Base-by-base conservation (phyloP, 1,140 invertebrate species). In the Conus betulinus region DNA sequence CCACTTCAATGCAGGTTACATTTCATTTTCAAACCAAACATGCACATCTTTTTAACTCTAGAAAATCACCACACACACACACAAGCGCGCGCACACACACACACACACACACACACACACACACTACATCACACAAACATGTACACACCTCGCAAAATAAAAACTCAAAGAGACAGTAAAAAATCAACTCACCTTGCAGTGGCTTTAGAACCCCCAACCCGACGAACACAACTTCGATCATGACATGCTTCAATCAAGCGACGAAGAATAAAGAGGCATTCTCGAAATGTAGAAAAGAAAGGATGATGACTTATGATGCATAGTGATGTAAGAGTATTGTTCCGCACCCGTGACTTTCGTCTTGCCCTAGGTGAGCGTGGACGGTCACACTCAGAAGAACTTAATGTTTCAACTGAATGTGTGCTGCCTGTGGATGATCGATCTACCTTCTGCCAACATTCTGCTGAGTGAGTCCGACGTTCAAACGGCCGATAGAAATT, bases 281-380 rank as follows among this genome's bases (percentile, higher is more conserved):
- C 98, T 88, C 99, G 97, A 96, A 99, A 99, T 93, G 97, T 98
- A 78, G 98, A 98, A 95, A 99, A 99, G 95, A 99, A 99, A 67
- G 99, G 99, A 96, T 99, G 99, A 96, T 99, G 99, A 90, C 98
- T 99, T 76, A 99, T 97, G 91, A 99, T 97, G 96, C 99, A 99
- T 84, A 99, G 96, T 74, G 99, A 99, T 74, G 99, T 99, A 90
- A 99, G 96, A 17, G 98, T 98, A 95, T 99, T 93, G 87, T 95
- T 95, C 78, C 94, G 88, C 57, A 95, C 92, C 53, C 94, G 93
- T 51, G 93, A 88, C 90, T 92, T 93, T 57, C 93, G 91, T 88
- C 90, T 89, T 88, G 93, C 92, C 85, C 92, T 92, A 51, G 93
- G 94, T 39, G 93, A 94, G 82, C 92, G 93, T 74, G 90, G 91